Conservation (phyloP, 2,113 vertebrate species). For the Donacobius atricapilla region DNA sequence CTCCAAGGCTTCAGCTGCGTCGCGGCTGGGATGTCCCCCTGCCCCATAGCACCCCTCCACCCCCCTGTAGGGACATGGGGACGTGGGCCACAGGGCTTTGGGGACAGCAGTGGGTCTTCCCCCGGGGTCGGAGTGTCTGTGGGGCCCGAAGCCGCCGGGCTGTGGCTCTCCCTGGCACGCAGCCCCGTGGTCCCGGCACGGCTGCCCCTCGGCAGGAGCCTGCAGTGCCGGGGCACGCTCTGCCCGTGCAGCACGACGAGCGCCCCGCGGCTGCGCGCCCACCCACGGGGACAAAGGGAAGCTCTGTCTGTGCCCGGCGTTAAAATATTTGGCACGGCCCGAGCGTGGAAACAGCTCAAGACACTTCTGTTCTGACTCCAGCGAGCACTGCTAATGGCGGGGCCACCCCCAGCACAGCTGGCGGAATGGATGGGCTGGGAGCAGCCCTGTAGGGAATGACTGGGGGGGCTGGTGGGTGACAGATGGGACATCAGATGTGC, state of each 20-base stretch:
- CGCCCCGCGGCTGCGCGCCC: background rate
- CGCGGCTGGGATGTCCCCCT: background rate
- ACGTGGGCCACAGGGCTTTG: rapidly evolving
- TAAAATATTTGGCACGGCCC: background rate
- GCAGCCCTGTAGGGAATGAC: background rate
- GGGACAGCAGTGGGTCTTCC: rapidly evolving
- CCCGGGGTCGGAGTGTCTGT: rapidly evolving
- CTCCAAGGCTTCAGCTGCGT: background rate
- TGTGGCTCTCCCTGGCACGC: background rate
- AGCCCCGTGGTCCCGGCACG: background rate
- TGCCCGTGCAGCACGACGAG: background rate
- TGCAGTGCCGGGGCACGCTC: background rate
- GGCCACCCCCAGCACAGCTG: background rate
- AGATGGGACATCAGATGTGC: background rate
- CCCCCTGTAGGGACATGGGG: rapidly evolving
- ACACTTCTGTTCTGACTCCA: background rate
- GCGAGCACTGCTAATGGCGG: background rate
- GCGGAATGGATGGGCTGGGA: background rate
- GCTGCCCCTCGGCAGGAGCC: background rate
- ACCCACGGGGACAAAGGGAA: background rate
- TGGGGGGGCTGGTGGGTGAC: background rate
- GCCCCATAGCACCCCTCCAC: rapidly evolving
- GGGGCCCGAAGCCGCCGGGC: rapidly evolving
- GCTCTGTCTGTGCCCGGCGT: background rate
- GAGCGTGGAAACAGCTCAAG: background rate